Base-by-base conservation (phyloP, 2,113 vertebrate genomes). In the Thinocorus orbignyianus region DNA sequence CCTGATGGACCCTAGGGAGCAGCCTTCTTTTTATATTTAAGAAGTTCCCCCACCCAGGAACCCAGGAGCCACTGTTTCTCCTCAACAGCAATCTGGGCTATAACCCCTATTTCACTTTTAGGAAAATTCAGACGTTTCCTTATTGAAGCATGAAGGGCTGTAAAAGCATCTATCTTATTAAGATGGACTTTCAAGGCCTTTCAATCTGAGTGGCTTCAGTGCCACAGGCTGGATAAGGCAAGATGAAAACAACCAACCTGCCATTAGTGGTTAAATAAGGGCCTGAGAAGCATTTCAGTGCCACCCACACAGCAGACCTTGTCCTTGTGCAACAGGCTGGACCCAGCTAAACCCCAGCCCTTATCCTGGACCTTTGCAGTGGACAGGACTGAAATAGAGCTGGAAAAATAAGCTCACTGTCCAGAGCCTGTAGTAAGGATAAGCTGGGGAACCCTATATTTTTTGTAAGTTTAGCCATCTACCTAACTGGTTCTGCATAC, bases 351-450 rank as follows among this genome's bases (percentile, higher is more conserved):
- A 49, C 22, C 70, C 58, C 11, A 16, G 52, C 33, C 52, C 48
- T 23, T 14, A 4, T 6, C 30, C 73, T 17, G 23, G 25, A 26
- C 30, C 37, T 44, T 15, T 17, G 7, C 57, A 33, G 35, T 22
- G 23, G 48, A 17, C 0, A 0, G 5, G 17, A 35, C 17, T 24
- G 14, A 48, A 76, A 35, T 4, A 44, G 15, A 10, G 7, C 7
- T 9, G n/a, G 33, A 22, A 71, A 42, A 33, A 25, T 4, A 6
- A 24, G 10, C 17, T 54, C 7, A n/a, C 8, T 0, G 1, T 12
- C 25, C 61, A 33, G 26, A n/a, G 5, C 28, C 3, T 3, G 4
- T 2, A 16, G 20, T 10, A 52, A 77, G 22, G 54, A 17, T 7
- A 17, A 26, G 17, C 46, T 17, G 11, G 7, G 31, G 33, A 80